Conservation (phyloP, 2,113 vertebrate genomes). For the Arothron firmamentum region DNA sequence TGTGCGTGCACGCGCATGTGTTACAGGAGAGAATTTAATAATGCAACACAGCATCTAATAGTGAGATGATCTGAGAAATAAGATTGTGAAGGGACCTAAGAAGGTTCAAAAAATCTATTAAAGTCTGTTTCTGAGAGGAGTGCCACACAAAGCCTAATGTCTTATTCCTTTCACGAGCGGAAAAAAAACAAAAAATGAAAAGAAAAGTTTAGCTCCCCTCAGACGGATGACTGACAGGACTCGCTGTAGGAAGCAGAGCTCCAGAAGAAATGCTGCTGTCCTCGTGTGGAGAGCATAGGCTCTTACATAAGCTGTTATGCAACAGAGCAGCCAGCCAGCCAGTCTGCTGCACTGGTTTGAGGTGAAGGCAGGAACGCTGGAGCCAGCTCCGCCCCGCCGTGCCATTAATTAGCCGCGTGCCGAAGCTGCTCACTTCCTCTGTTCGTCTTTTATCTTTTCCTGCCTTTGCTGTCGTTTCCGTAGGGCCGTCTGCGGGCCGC, state of each 20-base stretch:
- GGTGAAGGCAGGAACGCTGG: conserved; percentile 32
- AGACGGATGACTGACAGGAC: conserved; percentile 16
- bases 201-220: conserved; percentile 5
- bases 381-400: conserved; percentile 24
- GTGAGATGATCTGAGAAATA: neutral
- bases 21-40: neutral
- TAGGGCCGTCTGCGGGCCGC: neutral
- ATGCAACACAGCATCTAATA: too few species aligned
- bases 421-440: conserved; percentile 12
- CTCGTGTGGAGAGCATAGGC: conserved; percentile 32
- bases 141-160: neutral
- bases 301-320: conserved; percentile 61
- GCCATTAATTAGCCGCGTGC: conserved; percentile 32
- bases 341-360: conserved; percentile 47
- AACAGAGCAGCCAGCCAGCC: conserved; percentile 44
- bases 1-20: neutral
- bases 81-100: neutral
- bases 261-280: conserved; percentile 39
- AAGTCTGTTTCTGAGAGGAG: neutral
- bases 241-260: conserved; percentile 20
- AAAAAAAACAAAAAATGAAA: neutral
- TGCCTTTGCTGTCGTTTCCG: neutral
- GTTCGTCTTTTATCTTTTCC: neutral
- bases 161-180: conserved; percentile 3
- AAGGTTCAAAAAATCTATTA: too few species aligned